These are phyloP conservation scores for Pseudoips prasinana DNA, from an alignment of 2,888 invertebrate species.

Conservation along the genomic window DNA sequence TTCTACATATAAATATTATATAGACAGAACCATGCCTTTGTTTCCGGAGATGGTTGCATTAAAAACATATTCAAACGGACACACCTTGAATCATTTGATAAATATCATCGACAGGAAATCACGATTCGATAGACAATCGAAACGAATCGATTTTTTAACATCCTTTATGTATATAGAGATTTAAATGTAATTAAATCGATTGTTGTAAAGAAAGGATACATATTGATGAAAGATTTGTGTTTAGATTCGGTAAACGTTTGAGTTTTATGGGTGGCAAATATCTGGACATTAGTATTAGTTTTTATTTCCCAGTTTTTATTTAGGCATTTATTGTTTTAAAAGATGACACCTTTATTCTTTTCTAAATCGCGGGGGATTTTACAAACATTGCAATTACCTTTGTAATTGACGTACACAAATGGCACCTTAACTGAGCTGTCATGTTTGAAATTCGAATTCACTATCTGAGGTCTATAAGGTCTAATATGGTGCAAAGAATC, in stretches of 20 bases:
- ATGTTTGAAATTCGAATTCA: too few relatives aligned
- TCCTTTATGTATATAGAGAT: constrained; percentile 45
- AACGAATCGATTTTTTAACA: constrained; percentile 50
- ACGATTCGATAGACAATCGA: constrained; percentile 52
- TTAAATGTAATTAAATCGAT: constrained; percentile 41
- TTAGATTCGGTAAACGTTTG: constrained; percentile 18
- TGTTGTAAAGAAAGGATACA: constrained; percentile 35
- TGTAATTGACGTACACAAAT: too few relatives aligned
- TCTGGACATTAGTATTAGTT: too few relatives aligned
- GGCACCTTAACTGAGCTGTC: too few relatives aligned
- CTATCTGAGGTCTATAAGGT: too few relatives aligned
- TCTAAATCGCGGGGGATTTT: too few relatives aligned
- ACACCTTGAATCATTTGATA: constrained; percentile 41
- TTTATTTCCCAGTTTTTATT: too few relatives aligned
- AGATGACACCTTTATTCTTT: too few relatives aligned
- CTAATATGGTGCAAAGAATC: too few relatives aligned
- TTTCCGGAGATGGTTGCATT: constrained; percentile 31
- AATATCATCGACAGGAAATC: constrained; percentile 50
- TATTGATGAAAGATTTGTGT: constrained; percentile 9
- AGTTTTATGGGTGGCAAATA: too few relatives aligned
- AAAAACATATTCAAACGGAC: constrained; percentile 36
- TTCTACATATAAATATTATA: constrained; percentile 7
- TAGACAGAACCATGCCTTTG: constrained; percentile 16
- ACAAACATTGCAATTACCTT: too few relatives aligned
- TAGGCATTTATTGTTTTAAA: too few relatives aligned